These are phyloP conservation scores for Stenichneumon culpator DNA, from an alignment of 2,888 invertebrate genomes.

Conservation along the genomic window DNA sequence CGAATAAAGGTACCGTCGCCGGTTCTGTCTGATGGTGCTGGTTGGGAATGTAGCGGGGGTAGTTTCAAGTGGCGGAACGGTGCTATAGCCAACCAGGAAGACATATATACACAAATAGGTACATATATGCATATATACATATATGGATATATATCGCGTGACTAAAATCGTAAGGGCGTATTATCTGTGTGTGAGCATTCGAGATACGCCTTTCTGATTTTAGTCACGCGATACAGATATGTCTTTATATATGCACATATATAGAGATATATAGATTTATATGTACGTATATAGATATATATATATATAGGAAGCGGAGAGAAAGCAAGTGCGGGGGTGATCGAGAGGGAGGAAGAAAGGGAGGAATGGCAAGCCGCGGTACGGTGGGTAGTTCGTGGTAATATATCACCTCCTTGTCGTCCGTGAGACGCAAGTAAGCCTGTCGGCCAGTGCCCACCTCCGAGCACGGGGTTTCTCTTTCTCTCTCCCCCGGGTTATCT, in stretches of 20 bases:
- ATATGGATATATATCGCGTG: background rate
- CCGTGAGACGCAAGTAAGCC: constrained; percentile 82
- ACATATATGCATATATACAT: background rate
- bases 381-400: constrained; percentile 78
- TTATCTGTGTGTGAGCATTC: background rate
- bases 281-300: background rate
- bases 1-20: constrained; percentile 80
- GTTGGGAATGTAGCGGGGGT: constrained; percentile 66
- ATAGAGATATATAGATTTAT: background rate
- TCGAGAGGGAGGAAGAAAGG: constrained; percentile 46
- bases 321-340: constrained; percentile 45
- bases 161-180: background rate
- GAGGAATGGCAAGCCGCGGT: constrained; percentile 65
- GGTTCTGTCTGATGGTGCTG: constrained; percentile 71
- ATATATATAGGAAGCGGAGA: constrained; percentile 3
- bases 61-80: constrained; percentile 67
- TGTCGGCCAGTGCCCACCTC: constrained; percentile 80
- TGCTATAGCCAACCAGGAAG: constrained; percentile 52
- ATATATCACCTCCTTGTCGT: constrained; percentile 84
- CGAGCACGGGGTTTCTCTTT: constrained; percentile 53
- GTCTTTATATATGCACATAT: background rate
- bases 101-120: background rate
- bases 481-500: constrained; percentile 68
- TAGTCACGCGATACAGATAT: background rate
- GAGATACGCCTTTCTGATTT: background rate